Evolutionary conservation across 2,797 vertebrate genomes (phyloP), one percentile per base, ranked within the genome.

Genomic region (Sebastes oblongus): DNA sequence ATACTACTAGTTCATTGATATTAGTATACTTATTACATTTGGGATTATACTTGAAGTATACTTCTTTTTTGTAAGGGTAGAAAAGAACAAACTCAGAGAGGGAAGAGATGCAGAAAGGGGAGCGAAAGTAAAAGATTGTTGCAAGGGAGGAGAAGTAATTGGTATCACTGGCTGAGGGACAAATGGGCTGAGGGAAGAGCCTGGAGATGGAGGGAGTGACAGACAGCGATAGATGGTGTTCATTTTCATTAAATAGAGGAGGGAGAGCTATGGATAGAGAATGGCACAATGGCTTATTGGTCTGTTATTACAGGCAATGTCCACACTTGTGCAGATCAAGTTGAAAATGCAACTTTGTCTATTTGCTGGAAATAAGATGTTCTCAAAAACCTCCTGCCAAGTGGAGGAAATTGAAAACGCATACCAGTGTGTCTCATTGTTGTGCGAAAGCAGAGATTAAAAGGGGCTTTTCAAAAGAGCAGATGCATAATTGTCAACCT

Each of bases 211-310:
- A 71, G 52, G 36, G 39, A 66, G 66, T 77, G 75, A 83, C 72
- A 54, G 50, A 25, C 50, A 67, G 54, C 71, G 72, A 78, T 65
- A 71, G 64, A 82, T 73, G 54, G 54, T 46, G 54, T 78, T 84
- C 56, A 72, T 79, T 82, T 74, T 74, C 39, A 79, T 79, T 65
- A 54, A 83, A 67, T 67, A 60, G 64, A 75, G 24, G 29, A 46
- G 11, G 11, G 32, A 42, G 18, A 20, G 22, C 52, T 55, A 16
- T 29, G 34, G 39, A 36, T 32, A 13, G 67, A 61, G 36, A 60
- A 69, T 46, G 13, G n/a, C 54, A 70, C 34, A 29, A 27, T 66
- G n/a, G 34, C 62, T 58, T 66, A 59, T 71, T n/a, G n/a, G 34
- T 32, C 25, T 71, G 22, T 50, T 71, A 67, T 75, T 78, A 61